phyloP scores from a whole-genome alignment of 2,888 invertebrate genomes.

The Agrenia bidenticulata region DNA sequence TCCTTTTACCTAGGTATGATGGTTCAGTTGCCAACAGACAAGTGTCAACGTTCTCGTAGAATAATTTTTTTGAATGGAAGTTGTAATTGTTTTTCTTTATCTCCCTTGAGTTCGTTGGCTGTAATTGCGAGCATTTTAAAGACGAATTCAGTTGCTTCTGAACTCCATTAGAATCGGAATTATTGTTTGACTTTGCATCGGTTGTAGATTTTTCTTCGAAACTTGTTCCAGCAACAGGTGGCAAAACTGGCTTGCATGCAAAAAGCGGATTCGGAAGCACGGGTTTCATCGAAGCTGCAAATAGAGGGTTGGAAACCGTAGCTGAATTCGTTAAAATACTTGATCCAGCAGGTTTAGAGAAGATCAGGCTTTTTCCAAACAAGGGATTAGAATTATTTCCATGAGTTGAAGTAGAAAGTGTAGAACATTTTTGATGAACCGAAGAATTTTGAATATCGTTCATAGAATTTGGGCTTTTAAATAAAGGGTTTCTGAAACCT shows the following conservation, averaged over 20 bases:
- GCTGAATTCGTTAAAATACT: not conserved
- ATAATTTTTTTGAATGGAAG: too few species aligned
- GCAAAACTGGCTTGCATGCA: constrained; percentile 4
- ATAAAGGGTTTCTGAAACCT: too few species aligned
- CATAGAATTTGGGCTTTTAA: too few species aligned
- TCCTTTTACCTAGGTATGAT: not conserved
- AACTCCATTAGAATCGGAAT: too few species aligned
- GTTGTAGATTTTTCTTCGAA: too few species aligned
- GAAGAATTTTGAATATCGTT: not conserved
- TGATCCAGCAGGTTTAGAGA: not conserved
- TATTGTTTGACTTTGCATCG: too few species aligned
- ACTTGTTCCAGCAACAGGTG: not conserved
- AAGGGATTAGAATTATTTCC: not conserved
- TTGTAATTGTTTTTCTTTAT: too few species aligned
- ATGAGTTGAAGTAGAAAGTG: not conserved
- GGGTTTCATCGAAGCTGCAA: not conserved
- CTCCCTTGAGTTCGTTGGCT: too few species aligned
- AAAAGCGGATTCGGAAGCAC: constrained; percentile 8
- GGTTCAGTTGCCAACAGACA: not conserved
- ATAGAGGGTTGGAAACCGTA: not conserved
- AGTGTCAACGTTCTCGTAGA: not conserved
- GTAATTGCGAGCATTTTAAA: too few species aligned
- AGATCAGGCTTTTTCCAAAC: constrained; percentile 5
- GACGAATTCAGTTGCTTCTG: too few species aligned
- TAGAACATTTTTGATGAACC: not conserved